These are phyloP conservation scores for Rhynchonycteris naso DNA, from an alignment of 2,797 vertebrate genomes.

Conservation along the genomic window DNA sequence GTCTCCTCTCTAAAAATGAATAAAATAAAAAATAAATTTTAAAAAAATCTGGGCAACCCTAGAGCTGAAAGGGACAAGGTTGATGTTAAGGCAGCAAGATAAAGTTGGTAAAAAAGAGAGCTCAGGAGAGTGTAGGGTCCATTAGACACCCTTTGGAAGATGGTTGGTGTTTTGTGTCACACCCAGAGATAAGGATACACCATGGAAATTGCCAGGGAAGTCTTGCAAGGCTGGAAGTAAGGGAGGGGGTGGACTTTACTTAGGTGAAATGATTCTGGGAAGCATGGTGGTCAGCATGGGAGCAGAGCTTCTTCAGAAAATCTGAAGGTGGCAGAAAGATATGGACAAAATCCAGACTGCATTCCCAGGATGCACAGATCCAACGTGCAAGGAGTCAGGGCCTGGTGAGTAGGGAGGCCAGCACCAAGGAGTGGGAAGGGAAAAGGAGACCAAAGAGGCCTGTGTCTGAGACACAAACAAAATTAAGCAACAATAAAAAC, in stretches of 20 bases:
- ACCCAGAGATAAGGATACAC: not conserved
- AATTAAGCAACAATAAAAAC: not conserved
- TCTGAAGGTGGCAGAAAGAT: not conserved
- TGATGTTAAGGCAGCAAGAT: not conserved
- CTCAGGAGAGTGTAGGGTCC: not conserved
- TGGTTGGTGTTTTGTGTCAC: not conserved
- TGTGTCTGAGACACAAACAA: not conserved
- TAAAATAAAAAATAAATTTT: too few relatives aligned
- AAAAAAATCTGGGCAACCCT: not conserved
- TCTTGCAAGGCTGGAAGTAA: not conserved
- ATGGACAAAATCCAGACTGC: not conserved
- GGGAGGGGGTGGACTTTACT: not conserved
- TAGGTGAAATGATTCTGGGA: not conserved
- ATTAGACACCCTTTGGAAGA: not conserved
- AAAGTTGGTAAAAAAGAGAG: not conserved
- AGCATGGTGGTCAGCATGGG: not conserved
- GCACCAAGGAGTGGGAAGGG: not conserved
- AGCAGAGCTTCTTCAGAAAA: not conserved
- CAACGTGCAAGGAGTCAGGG: rapidly evolving
- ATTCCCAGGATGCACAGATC: too few relatives aligned
- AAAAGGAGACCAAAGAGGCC: not conserved
- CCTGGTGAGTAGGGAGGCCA: rapidly evolving
- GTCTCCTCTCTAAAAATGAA: too few relatives aligned
- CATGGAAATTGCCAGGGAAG: not conserved
- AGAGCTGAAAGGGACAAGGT: not conserved